phyloP scores from a whole-genome alignment of 2,113 vertebrate species.

The Ictalurus furcatus region DNA sequence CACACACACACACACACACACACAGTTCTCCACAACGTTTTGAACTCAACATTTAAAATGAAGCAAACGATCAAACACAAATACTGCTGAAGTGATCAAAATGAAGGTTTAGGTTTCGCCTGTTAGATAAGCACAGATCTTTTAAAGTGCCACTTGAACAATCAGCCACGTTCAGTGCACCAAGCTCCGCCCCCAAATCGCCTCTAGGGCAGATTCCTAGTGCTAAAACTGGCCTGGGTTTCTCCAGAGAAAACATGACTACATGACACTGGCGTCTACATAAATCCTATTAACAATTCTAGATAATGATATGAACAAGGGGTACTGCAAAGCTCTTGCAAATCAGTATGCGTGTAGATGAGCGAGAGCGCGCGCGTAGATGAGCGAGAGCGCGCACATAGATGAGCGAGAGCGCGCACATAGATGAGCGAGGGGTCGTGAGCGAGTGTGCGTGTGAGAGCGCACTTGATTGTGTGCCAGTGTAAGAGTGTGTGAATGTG shows the following conservation, averaged over 20 bases:
- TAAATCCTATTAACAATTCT: neutral
- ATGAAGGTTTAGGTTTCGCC: too few relatives aligned
- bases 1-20: too few relatives aligned
- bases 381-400: too few relatives aligned
- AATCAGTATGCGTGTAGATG: neutral
- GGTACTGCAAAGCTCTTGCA: neutral
- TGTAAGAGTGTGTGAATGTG: neutral
- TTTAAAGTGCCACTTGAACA: neutral
- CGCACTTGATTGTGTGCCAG: neutral
- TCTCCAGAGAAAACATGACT: neutral
- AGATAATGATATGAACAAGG: neutral
- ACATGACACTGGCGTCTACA: neutral
- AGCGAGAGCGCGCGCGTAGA: neutral
- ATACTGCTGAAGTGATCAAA: neutral
- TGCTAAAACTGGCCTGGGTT: neutral
- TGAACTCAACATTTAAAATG: neutral
- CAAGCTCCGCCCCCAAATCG: neutral
- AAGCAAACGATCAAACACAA: neutral
- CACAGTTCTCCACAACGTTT: neutral
- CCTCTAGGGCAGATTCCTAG: neutral
- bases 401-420: neutral
- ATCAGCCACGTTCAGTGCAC: neutral
- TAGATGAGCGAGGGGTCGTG: neutral
- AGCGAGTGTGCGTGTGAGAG: neutral
- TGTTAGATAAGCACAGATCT: neutral